Percentiles rank a stretch among this genome's conserved stretches.
phyloP scores from a whole-genome alignment of 2,888 invertebrate species.

The Rutpela maculata region DNA sequence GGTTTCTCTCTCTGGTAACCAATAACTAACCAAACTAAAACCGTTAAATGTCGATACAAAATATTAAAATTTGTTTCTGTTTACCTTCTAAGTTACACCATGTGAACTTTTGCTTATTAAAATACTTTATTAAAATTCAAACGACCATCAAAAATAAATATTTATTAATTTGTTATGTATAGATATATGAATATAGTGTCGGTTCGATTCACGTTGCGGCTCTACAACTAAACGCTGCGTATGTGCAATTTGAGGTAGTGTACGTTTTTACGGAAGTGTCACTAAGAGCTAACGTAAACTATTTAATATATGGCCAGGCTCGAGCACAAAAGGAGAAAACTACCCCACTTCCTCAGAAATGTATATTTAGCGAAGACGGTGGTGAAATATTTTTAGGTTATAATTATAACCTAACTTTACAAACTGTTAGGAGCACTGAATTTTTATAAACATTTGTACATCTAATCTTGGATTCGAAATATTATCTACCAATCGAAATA shows the following conservation, averaged over 20 bases:
- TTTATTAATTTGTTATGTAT: conserved; percentile 8
- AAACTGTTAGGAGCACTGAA: too few species aligned
- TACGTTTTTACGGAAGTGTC: neutral
- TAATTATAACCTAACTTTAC: too few species aligned
- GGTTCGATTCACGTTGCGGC: conserved; percentile 25
- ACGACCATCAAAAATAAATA: conserved; percentile 17
- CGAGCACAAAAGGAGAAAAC: neutral
- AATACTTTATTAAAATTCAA: conserved; percentile 22
- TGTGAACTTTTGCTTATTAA: conserved; percentile 4
- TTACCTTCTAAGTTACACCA: neutral
- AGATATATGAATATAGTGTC: neutral
- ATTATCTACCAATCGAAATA: too few species aligned
- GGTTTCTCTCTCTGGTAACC: conserved; percentile 22
- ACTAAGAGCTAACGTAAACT: neutral
- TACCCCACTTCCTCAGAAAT: neutral
- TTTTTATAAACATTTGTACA: too few species aligned
- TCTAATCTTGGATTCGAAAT: too few species aligned
- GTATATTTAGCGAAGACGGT: neutral
- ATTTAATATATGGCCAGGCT: neutral
- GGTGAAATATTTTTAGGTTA: too few species aligned
- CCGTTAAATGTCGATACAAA: neutral
- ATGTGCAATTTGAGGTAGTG: conserved; percentile 25
- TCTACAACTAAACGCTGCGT: conserved; percentile 11
- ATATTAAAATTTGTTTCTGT: conserved; percentile 21
- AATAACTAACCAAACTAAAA: conserved; percentile 14